Conservation (phyloP, 2,888 invertebrate genomes). For the Eupithecia exiguata region DNA sequence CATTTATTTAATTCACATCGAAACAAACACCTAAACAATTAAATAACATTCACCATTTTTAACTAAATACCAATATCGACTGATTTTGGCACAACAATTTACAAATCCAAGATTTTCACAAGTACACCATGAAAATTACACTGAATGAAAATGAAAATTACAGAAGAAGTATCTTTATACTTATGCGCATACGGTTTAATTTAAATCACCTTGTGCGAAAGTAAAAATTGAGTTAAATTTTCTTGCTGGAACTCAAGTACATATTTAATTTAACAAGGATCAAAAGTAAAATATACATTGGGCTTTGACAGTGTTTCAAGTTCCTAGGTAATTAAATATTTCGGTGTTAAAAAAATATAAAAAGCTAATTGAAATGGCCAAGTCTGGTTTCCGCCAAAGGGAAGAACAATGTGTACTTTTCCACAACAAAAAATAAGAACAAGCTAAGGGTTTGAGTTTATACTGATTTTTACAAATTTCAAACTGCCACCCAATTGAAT, state of each 20-base stretch:
- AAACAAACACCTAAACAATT: slow-evolving; percentile 26
- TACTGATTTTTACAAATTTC: background rate
- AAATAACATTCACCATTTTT: slow-evolving; percentile 21
- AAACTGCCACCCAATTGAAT: background rate
- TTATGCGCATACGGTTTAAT: background rate
- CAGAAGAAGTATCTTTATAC: background rate
- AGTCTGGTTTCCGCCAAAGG: background rate
- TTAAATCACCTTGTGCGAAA: background rate
- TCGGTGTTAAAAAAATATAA: background rate
- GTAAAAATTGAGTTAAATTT: background rate
- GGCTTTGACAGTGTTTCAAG: background rate
- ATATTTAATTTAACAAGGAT: background rate
- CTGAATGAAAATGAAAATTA: no score
- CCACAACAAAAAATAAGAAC: background rate
- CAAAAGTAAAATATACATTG: background rate
- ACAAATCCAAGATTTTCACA: background rate
- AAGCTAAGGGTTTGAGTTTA: background rate
- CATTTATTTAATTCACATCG: slow-evolving; percentile 50
- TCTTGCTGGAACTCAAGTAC: background rate
- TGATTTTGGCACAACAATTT: slow-evolving; percentile 10
- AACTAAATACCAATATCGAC: background rate
- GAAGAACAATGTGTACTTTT: background rate
- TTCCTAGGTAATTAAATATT: background rate
- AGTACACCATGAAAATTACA: background rate
- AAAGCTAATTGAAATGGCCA: background rate